Conservation (phyloP, 2,113 vertebrate genomes). For the Emydocephalus ijimae region DNA sequence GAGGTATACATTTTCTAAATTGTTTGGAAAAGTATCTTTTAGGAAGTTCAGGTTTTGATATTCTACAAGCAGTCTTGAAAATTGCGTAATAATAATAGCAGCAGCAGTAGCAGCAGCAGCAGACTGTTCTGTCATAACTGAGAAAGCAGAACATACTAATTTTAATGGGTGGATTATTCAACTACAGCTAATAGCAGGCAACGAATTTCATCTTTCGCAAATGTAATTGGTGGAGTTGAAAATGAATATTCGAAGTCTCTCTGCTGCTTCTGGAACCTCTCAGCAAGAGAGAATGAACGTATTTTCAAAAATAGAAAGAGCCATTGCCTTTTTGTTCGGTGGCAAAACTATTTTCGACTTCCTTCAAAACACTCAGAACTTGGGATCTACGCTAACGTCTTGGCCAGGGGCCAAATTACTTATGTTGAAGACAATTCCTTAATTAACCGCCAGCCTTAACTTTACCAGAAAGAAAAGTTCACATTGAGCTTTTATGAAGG, state of each 20-base stretch:
- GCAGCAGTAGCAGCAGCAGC: too few species aligned
- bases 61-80: neutral
- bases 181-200: neutral
- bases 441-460: neutral
- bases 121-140: too few species aligned
- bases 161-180: neutral
- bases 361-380: neutral
- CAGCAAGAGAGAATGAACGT: neutral
- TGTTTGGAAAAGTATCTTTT: neutral
- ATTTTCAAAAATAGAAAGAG: too few species aligned
- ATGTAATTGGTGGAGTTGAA: neutral
- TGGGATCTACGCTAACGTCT: neutral
- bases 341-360: neutral
- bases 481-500: neutral
- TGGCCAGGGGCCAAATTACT: neutral
- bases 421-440: neutral
- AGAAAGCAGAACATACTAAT: neutral
- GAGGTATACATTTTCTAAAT: neutral
- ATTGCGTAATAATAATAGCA: neutral
- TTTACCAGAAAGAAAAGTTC: neutral
- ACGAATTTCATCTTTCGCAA: neutral
- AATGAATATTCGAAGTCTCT: neutral
- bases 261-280: neutral
- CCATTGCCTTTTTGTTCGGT: neutral
- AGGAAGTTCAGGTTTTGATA: neutral